These are phyloP conservation scores for Peromyscus polionotus DNA, from an alignment of 2,113 vertebrate genomes.

Conservation along the genomic window DNA sequence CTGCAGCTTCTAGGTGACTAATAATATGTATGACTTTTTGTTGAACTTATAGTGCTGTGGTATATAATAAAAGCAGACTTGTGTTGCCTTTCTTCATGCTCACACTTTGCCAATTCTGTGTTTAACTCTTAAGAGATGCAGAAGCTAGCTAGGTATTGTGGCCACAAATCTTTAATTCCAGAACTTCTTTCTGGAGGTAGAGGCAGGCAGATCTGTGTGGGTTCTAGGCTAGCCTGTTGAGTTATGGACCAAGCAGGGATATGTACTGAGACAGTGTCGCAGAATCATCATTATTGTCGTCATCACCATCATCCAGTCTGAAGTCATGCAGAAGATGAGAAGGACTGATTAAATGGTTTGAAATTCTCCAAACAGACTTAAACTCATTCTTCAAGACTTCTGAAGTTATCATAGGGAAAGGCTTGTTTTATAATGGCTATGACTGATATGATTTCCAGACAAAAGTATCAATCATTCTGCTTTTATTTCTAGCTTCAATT, in stretches of 20 bases:
- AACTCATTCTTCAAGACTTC: background rate
- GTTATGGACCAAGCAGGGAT: background rate
- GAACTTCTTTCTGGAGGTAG: background rate
- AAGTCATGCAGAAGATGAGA: background rate
- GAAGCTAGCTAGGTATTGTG: background rate
- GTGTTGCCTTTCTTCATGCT: background rate
- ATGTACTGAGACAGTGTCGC: background rate
- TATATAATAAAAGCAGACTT: background rate
- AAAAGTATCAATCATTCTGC: constrained; percentile 29
- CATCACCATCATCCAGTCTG: background rate
- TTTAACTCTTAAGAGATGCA: background rate
- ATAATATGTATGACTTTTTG: background rate
- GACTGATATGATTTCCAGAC: constrained; percentile 39
- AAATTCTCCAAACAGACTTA: background rate
- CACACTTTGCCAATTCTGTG: background rate
- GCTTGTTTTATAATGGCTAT: background rate
- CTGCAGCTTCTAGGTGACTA: constrained; percentile 2
- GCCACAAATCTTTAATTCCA: background rate
- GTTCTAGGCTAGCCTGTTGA: background rate
- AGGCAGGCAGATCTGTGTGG: background rate
- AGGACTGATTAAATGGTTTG: background rate
- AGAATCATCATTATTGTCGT: background rate
- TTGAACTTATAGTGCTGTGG: background rate
- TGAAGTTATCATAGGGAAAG: constrained; percentile 45
- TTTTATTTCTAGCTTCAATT: constrained; percentile 58